Conservation (phyloP, 2,888 invertebrate species). For the Acronicta leporina region DNA sequence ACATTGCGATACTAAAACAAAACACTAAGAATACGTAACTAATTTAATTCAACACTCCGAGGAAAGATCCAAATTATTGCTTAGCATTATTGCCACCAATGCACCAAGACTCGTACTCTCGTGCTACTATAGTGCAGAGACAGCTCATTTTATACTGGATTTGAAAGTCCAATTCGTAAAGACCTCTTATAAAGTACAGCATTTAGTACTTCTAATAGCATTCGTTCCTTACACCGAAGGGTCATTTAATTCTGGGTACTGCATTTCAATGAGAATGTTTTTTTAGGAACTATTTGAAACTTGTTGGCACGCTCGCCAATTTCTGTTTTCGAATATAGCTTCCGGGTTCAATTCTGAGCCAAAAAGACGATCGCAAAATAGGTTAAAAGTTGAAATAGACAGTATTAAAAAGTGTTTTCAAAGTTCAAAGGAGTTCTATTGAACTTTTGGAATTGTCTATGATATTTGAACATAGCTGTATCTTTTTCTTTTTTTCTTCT, state of each 20-base stretch:
- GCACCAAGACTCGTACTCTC: neutral
- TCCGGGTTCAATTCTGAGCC: slow-evolving; percentile 35
- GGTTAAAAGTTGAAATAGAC: slow-evolving; percentile 34
- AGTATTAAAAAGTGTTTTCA: slow-evolving; percentile 15
- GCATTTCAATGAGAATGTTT: slow-evolving; percentile 5
- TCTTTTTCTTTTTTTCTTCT: slow-evolving; percentile 1
- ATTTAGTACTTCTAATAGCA: neutral
- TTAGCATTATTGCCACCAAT: neutral
- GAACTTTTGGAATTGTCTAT: slow-evolving; percentile 9
- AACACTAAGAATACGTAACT: slow-evolving; percentile 3
- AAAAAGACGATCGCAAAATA: slow-evolving; percentile 34
- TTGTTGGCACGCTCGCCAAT: slow-evolving; percentile 38
- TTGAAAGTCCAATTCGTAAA: slow-evolving; percentile 1
- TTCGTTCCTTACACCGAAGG: neutral
- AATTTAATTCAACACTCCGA: slow-evolving; percentile 6
- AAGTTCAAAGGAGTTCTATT: slow-evolving; percentile 5
- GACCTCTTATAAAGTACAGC: neutral
- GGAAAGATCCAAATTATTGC: slow-evolving; percentile 10
- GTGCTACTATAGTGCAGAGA: neutral
- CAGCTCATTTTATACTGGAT: slow-evolving; percentile 7
- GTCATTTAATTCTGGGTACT: neutral
- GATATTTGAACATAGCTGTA: slow-evolving; percentile 19
- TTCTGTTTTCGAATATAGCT: slow-evolving; percentile 25
- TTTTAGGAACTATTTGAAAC: slow-evolving; percentile 10
- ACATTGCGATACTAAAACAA: slow-evolving; percentile 3